phyloP scores from a whole-genome alignment of 37 sponge, comb jelly and placozoan genomes.

The Bolinopsis microptera region DNA sequence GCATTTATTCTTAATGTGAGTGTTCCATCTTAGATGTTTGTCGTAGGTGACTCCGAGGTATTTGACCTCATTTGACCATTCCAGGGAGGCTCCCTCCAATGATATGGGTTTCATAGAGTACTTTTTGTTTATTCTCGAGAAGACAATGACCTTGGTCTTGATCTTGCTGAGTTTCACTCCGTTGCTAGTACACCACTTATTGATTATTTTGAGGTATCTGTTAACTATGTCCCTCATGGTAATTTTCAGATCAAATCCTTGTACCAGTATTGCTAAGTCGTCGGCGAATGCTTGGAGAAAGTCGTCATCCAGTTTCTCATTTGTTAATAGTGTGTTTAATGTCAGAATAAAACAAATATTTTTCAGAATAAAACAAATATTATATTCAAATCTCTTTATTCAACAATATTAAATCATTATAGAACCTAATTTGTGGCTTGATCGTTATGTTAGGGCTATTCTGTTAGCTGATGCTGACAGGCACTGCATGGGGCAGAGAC shows the following conservation, averaged over 20 bases:
- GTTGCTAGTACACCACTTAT: not conserved
- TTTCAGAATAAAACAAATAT: no score
- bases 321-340: not conserved
- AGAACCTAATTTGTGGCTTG: no score
- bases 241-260: not conserved
- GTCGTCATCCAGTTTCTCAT: not conserved
- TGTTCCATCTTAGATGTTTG: not conserved
- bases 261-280: not conserved
- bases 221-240: not conserved
- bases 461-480: no score
- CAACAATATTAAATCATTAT: no score
- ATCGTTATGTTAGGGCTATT: no score
- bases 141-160: not conserved
- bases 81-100: not conserved
- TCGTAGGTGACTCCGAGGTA: not conserved
- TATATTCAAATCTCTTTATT: no score
- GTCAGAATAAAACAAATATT: no score
- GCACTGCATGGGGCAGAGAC: no score
- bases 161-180: not conserved
- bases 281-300: not conserved
- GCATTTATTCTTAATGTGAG: no score
- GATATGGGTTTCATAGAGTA: not conserved
- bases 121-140: not conserved
- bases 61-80: not conserved
- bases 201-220: not conserved